phyloP scores from a whole-genome alignment of 2,888 invertebrate genomes.

The Auanema sp. region DNA sequence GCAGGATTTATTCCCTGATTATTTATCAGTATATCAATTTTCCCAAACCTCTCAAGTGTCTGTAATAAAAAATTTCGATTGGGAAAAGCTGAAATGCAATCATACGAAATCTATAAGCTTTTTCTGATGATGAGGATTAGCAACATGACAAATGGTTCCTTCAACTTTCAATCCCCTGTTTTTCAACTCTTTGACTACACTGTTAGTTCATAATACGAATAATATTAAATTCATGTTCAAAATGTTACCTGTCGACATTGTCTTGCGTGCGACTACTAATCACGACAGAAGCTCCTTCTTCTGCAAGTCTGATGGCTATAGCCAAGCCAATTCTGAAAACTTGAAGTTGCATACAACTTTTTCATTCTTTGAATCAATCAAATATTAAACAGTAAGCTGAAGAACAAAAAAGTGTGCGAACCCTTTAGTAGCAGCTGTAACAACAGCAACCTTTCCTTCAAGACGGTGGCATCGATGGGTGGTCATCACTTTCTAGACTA shows the following conservation, averaged over 20 bases:
- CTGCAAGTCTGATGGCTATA: conserved; percentile 82
- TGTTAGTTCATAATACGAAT: conserved; percentile 39
- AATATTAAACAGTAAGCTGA: not conserved
- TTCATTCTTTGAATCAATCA: not conserved
- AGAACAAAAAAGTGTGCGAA: conserved; percentile 16
- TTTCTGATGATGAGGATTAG: conserved; percentile 78
- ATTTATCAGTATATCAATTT: conserved; percentile 83
- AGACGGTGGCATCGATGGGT: conserved; percentile 43
- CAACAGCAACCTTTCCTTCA: conserved; percentile 58
- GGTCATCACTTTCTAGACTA: too few species aligned
- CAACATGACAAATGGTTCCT: conserved; percentile 89
- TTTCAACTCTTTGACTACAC: conserved; percentile 75
- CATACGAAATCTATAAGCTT: conserved; percentile 71
- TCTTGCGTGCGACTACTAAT: conserved; percentile 85
- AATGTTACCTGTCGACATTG: conserved; percentile 74
- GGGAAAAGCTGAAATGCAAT: not conserved
- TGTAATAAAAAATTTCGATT: conserved; percentile 15
- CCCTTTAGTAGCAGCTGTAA: conserved; percentile 60
- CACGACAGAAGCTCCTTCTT: conserved; percentile 88
- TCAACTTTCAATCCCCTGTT: conserved; percentile 73
- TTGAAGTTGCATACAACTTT: not conserved
- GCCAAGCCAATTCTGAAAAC: conserved; percentile 78
- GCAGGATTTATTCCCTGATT: conserved; percentile 90
- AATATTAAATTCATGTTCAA: conserved; percentile 27
- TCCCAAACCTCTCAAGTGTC: conserved; percentile 53